These are phyloP conservation scores for Xylocopa sonorina DNA, from an alignment of 1,140 invertebrate genomes.

Conservation along the genomic window DNA sequence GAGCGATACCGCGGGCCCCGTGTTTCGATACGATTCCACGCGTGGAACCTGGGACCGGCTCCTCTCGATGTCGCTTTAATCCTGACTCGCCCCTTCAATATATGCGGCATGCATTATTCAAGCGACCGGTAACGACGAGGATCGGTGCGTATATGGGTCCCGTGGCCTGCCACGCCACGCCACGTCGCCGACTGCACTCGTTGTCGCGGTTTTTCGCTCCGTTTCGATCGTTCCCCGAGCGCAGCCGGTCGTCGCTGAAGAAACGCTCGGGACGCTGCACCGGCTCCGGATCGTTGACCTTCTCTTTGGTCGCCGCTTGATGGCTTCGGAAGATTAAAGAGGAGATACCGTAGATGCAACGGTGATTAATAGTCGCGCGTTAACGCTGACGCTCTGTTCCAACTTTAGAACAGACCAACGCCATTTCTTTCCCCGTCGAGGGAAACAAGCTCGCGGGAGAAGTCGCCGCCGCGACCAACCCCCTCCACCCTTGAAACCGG, in stretches of 20 bases:
- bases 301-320: too few relatives aligned
- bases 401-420: too few relatives aligned
- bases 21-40: slow-evolving; percentile 46
- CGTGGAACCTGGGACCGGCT: slow-evolving; percentile 24
- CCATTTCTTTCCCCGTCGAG: too few relatives aligned
- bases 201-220: slow-evolving; percentile 3
- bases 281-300: too few relatives aligned
- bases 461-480: too few relatives aligned
- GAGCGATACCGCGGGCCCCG: slow-evolving; percentile 31
- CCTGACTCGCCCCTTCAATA: slow-evolving; percentile 51
- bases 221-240: neutral
- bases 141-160: slow-evolving; percentile 49
- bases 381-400: too few relatives aligned
- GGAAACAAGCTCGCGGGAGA: too few relatives aligned
- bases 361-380: neutral
- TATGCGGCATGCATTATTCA: slow-evolving; percentile 60
- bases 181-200: neutral
- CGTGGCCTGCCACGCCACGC: slow-evolving; percentile 10
- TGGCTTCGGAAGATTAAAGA: neutral
- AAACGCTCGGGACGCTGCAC: neutral
- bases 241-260: neutral
- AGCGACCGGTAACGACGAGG: slow-evolving; percentile 42
- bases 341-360: too few relatives aligned
- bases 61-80: slow-evolving; percentile 55
- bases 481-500: neutral